Conservation (phyloP, 2,797 vertebrate genomes). For the Sebastes oblongus region DNA sequence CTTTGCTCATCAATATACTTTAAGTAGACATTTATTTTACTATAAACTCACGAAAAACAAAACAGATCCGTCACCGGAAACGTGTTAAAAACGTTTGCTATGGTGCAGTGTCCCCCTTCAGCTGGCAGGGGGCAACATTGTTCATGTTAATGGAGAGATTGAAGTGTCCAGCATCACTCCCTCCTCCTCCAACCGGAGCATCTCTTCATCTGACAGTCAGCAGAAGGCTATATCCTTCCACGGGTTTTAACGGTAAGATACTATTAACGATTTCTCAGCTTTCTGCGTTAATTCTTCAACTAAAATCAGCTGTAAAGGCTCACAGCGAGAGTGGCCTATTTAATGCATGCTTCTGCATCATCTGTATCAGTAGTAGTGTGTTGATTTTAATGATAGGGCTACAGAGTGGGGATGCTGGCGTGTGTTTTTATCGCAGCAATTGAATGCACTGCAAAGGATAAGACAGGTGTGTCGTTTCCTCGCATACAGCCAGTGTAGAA, state of each 20-base stretch:
- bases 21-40: accelerated
- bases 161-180: conserved; percentile 54
- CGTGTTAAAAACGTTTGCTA: neutral
- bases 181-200: conserved; percentile 58
- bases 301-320: neutral
- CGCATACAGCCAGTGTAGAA: neutral
- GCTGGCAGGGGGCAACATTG: conserved; percentile 60
- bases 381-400: conserved; percentile 12
- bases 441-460: conserved; percentile 28
- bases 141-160: neutral
- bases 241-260: conserved; percentile 70
- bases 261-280: conserved; percentile 13
- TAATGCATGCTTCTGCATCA: neutral
- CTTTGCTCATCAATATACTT: accelerated
- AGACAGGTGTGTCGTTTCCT: conserved; percentile 51
- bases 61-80: neutral
- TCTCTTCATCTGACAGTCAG: conserved; percentile 68
- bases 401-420: conserved; percentile 39
- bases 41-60: neutral
- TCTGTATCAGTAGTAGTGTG: conserved; percentile 40
- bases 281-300: neutral
- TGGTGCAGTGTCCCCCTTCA: neutral
- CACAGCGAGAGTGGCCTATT: neutral
- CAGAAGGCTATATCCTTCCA: conserved; percentile 39
- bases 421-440: conserved; percentile 39